Conservation (phyloP, 2,113 vertebrate species). For the Chaetodon trifascialis region DNA sequence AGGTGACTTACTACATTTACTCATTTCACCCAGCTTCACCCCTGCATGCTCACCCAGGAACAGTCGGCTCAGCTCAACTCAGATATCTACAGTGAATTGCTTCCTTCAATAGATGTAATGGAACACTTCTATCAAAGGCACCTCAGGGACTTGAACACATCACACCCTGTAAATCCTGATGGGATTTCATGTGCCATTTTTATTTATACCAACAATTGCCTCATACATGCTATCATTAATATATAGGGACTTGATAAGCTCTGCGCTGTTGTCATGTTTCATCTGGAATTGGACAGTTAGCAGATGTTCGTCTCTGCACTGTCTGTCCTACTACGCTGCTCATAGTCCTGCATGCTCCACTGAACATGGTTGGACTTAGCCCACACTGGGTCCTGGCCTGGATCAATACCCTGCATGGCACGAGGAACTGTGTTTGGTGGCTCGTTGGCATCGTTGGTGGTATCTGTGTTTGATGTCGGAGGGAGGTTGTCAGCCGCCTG, state of each 20-base stretch:
- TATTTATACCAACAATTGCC: neutral
- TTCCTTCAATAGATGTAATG: neutral
- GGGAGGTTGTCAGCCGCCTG: conserved; percentile 58
- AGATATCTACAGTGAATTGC: neutral
- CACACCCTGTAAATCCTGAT: neutral
- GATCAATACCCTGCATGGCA: conserved; percentile 17
- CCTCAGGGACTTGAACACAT: conserved; percentile 4
- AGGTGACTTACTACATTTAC: neutral
- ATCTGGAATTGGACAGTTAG: conserved; percentile 26
- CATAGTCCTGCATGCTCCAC: neutral
- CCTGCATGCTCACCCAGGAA: neutral
- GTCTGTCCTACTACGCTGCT: neutral
- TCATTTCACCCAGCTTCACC: neutral
- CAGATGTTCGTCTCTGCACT: neutral
- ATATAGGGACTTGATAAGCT: neutral
- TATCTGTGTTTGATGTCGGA: conserved; percentile 52
- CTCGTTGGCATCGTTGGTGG: conserved; percentile 36
- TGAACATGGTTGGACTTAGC: conserved; percentile 4
- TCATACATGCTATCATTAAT: conserved; percentile 2
- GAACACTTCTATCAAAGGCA: neutral
- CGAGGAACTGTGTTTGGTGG: neutral
- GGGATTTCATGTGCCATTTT: conserved; percentile 3
- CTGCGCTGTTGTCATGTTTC: conserved; percentile 25
- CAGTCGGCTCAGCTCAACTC: neutral
- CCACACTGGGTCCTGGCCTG: neutral